Evolutionary conservation across 1,140 invertebrate genomes (phyloP).

Genomic region (Musca vetustissima): DNA sequence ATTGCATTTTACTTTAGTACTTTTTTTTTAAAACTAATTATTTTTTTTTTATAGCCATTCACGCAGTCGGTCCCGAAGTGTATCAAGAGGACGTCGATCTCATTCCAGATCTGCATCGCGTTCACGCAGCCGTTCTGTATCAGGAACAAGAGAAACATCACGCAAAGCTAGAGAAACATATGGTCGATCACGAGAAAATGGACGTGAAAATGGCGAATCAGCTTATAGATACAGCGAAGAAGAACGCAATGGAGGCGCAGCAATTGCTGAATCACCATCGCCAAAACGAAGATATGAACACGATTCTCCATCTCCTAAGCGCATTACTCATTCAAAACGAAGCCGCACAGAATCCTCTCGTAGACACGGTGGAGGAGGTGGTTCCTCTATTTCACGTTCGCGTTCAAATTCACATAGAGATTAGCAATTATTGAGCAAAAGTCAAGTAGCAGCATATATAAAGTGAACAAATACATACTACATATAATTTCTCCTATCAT

Average conservation of each 20-base stretch:
- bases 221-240: conserved; percentile 27
- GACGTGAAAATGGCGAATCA: conserved; percentile 28
- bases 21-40: not conserved
- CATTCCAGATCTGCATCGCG: conserved; percentile 27
- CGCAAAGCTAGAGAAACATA: conserved; percentile 28
- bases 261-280: conserved; percentile 17
- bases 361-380: conserved; percentile 21
- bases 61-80: conserved; percentile 29
- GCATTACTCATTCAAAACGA: conserved; percentile 25
- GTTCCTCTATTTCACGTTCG: conserved; percentile 26
- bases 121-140: conserved; percentile 25
- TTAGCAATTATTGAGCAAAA: conserved; percentile 26
- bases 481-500: no score
- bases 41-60: conserved; percentile 24
- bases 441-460: conserved; percentile 22
- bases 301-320: conserved; percentile 26
- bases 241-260: conserved; percentile 26
- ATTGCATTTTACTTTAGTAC: not conserved
- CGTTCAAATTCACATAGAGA: conserved; percentile 27
- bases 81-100: conserved; percentile 20
- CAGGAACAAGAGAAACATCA: conserved; percentile 21
- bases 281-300: conserved; percentile 26
- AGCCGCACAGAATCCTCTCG: conserved; percentile 23
- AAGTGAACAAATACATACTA: not conserved
- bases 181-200: conserved; percentile 28